Conservation (phyloP, 2,888 invertebrate genomes). For the Trissolcus brochymenae region DNA sequence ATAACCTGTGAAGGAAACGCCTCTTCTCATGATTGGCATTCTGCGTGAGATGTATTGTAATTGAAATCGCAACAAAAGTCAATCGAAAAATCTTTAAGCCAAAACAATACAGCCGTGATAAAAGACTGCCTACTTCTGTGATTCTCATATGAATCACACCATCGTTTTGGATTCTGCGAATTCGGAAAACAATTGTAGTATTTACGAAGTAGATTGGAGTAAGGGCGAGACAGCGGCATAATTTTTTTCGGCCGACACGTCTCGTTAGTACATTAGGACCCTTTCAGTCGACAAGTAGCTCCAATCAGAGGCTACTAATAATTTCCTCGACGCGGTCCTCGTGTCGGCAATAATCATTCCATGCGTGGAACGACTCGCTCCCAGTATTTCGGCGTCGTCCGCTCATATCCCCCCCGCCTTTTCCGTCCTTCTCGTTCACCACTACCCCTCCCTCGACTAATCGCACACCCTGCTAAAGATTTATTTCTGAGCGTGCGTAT, state of each 20-base stretch:
- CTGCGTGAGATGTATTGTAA: no score
- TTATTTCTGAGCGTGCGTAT: slow-evolving; percentile 70
- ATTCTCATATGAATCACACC: slow-evolving; percentile 34
- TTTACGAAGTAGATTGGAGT: slow-evolving; percentile 38
- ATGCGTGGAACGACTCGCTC: slow-evolving; percentile 56
- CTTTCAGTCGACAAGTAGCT: slow-evolving; percentile 65
- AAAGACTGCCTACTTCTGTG: not conserved
- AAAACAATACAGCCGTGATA: no score
- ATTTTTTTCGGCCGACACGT: slow-evolving; percentile 62
- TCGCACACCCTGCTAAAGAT: slow-evolving; percentile 74
- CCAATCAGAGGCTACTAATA: slow-evolving; percentile 72
- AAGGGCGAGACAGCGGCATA: slow-evolving; percentile 49
- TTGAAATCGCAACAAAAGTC: no score
- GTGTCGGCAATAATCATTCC: slow-evolving; percentile 71
- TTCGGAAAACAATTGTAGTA: slow-evolving; percentile 33
- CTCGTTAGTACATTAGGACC: slow-evolving; percentile 68
- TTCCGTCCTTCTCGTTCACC: slow-evolving; percentile 42
- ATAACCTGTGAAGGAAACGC: not conserved
- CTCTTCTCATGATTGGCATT: not conserved
- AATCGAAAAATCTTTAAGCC: no score
- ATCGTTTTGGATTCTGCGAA: not conserved
- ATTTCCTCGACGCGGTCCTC: slow-evolving; percentile 66
- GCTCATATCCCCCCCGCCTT: slow-evolving; percentile 14
- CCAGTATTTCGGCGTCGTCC: slow-evolving; percentile 29
- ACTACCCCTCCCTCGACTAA: slow-evolving; percentile 70